Evolutionary conservation across 2,113 vertebrate genomes (phyloP), one percentile per base, ranked within the genome.

Genomic region (Arothron firmamentum): DNA sequence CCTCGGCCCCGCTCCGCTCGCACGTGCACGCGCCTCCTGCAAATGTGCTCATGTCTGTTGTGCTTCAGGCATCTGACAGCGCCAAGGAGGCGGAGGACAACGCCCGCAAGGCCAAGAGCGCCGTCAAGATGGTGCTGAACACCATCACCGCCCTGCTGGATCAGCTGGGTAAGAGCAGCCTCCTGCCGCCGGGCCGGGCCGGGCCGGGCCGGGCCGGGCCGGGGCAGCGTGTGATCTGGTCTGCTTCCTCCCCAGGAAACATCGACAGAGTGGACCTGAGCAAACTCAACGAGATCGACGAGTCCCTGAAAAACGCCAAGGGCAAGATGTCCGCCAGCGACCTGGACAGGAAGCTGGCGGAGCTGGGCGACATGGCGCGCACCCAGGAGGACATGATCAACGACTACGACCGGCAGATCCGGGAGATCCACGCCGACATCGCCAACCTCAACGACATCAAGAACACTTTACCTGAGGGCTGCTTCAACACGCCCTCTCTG

Each of bases 401-500:
- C 48, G 91, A 93, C 81, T 98, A 99, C 53, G 92, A 97, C 76
- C 90, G 84, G 49, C 95, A 99, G 80, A 99, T 99, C 62, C 87
- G 86, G 5, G 93, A 97, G 85, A 98, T 99, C 81, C 80, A 89
- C 53, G 91, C 90, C 45, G 97, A 99, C 90, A 98, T 99, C 74
- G 83, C 41, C 79, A 99, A 98, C 85, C 92, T 99, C 56, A 93
- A 95, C 10, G 96, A 99, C 88, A 98, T 99, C 91, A 95, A 90
- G 91, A 94, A 92, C 77, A 96, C 95, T 55, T 87, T 99, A 79
- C 97, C 97, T 0, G 86, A 92, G 0, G 97, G 95, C 86, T 99
- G 97, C 88, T 99, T 95, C 80, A 99, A 99, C 88, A 98, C 94
- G 71, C 93, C 94, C 16, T 94, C 94, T 69, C 92, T 99, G 46